phyloP scores from a whole-genome alignment of 35 echinoderm and acorn worm genomes.

The Hemicentrotus pulcherrimus region DNA sequence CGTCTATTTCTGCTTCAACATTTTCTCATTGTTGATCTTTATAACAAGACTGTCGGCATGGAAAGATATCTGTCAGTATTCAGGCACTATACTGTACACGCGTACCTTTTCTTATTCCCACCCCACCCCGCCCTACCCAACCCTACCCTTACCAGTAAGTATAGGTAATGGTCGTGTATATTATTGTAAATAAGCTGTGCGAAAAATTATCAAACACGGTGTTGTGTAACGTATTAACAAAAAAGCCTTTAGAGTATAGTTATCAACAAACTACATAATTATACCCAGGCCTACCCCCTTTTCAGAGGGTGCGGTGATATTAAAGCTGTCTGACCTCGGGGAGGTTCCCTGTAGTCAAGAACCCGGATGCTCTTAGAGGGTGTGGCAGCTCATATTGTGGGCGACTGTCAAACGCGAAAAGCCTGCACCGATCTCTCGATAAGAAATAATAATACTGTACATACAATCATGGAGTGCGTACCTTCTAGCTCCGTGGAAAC shows the following conservation, averaged over 20 bases:
- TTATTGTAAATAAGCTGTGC: too few species aligned
- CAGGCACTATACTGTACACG: too few species aligned
- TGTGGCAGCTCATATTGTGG: conserved; percentile 58
- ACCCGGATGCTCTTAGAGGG: conserved; percentile 65
- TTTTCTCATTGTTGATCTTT: too few species aligned
- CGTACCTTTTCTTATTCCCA: too few species aligned
- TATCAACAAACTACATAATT: not conserved
- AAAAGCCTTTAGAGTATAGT: not conserved
- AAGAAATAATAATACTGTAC: not conserved
- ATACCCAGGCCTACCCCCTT: not conserved
- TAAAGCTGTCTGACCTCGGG: conserved; percentile 55
- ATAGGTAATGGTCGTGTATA: too few species aligned
- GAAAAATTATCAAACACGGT: too few species aligned
- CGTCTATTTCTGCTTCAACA: too few species aligned
- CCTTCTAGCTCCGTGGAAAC: not conserved
- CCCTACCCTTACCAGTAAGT: too few species aligned
- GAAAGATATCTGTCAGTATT: too few species aligned
- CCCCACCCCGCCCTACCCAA: too few species aligned
- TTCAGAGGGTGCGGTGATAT: conserved; percentile 55
- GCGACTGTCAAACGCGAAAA: conserved; percentile 56
- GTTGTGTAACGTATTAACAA: not conserved
- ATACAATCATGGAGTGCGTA: conserved; percentile 44
- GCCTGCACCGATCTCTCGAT: not conserved
- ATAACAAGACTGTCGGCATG: too few species aligned
- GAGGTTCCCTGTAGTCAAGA: conserved; percentile 49